phyloP scores from a whole-genome alignment of 2,888 invertebrate species.

The Synanthedon myopaeformis region DNA sequence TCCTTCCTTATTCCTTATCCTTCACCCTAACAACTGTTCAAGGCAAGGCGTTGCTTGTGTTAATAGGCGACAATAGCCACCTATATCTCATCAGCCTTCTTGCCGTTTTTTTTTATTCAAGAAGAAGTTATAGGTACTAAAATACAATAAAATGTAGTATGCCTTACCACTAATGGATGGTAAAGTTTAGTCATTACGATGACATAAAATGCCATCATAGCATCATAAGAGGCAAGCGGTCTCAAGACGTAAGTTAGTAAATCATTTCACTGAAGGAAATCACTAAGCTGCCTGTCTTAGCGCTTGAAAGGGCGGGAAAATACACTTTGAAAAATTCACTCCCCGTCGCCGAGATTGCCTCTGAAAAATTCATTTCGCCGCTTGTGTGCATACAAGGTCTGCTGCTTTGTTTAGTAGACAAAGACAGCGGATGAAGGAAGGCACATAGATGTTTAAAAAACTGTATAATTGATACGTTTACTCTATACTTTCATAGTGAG shows the following conservation, averaged over 20 bases:
- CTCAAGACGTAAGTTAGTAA: conserved; percentile 29
- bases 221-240: conserved; percentile 10
- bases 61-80: too few species aligned
- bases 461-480: too few species aligned
- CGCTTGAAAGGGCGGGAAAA: conserved; percentile 5
- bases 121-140: too few species aligned
- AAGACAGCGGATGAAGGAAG: background rate
- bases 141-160: too few species aligned
- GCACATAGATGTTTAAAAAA: too few species aligned
- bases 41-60: too few species aligned
- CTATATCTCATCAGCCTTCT: too few species aligned
- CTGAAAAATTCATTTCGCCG: background rate
- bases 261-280: conserved; percentile 30
- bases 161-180: background rate
- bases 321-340: background rate
- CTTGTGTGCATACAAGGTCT: background rate
- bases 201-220: conserved; percentile 30
- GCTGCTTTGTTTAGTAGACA: background rate
- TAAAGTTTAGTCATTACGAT: conserved; percentile 23
- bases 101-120: too few species aligned
- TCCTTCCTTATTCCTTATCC: too few species aligned
- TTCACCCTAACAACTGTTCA: too few species aligned
- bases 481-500: too few species aligned
- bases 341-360: background rate
- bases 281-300: conserved; percentile 24